Base-by-base conservation (phyloP, 2,113 vertebrate genomes). In the Rostratula benghalensis region DNA sequence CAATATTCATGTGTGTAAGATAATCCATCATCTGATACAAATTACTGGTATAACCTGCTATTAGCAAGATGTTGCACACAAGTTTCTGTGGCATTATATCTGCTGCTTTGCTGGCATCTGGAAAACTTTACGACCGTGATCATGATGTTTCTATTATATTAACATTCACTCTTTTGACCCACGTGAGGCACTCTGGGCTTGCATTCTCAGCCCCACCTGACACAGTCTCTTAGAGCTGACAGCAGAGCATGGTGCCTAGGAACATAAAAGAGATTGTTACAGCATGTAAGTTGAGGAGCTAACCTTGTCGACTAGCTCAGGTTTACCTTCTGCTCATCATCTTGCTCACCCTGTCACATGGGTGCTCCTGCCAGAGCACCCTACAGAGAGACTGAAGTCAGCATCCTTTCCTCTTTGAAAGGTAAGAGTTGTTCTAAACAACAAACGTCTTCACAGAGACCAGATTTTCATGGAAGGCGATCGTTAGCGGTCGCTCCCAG, bases 41-140 rank as follows among this genome's bases (percentile, higher is more conserved):
- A 57, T 79, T 73, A 46, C 28, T 4, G 7, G 31, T 46, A 35
- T 69, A 76, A 91, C 41, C 24, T 95, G 35, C 64, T 78, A 7
- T 81, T 92, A 78, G 24, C 37, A 79, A 94, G 41, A 69, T 54
- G 53, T 92, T 95, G 88, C 69, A 64, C 24, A 15, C 37, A 50
- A 45, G 20, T 87, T 91, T 68, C 79, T 65, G 68, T 94, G 92
- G n/a, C 37, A 23, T 83, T 89, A 91, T 68, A 87, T 96, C 83
- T 87, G 14, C 63, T 87, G 78, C 65, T 90, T 89, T 82, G 41
- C 39, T 86, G 88, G 41, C 46, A 91, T 75, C 85, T 94, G 92
- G 61, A 94, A 95, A 73, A 82, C 8, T 90, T 95, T 60, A 67
- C 48, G 39, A 64, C 60, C 10, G 24, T 53, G 39, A 31, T 82